Conservation (phyloP, 1,140 invertebrate genomes). For the Brachionus koreanus region DNA sequence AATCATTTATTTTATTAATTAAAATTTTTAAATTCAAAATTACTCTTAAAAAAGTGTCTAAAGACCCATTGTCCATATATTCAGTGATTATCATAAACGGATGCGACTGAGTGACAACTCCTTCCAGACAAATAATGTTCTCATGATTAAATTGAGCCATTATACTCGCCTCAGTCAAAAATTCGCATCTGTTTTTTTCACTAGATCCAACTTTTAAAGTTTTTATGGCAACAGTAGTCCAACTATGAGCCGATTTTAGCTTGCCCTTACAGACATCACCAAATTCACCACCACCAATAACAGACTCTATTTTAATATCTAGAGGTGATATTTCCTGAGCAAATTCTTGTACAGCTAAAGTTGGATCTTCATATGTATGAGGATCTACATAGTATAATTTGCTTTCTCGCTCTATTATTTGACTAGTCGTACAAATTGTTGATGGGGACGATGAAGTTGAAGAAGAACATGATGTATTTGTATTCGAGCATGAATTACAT, state of each 20-base stretch:
- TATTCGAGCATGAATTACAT: slow-evolving; percentile 13
- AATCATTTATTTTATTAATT: not conserved
- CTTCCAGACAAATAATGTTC: slow-evolving; percentile 97
- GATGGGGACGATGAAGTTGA: slow-evolving; percentile 25
- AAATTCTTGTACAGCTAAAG: slow-evolving; percentile 40
- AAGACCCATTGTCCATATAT: slow-evolving; percentile 97
- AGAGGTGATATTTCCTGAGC: slow-evolving; percentile 34
- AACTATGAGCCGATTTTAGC: not conserved
- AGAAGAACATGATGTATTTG: slow-evolving; percentile 27
- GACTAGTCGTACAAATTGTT: slow-evolving; percentile 39
- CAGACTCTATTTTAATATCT: slow-evolving; percentile 30
- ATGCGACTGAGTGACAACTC: slow-evolving; percentile 93
- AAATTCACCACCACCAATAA: slow-evolving; percentile 45
- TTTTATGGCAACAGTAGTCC: slow-evolving; percentile 76
- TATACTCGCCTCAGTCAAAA: slow-evolving; percentile 92
- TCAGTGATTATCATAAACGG: slow-evolving; percentile 99
- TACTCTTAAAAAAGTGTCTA: slow-evolving; percentile 86
- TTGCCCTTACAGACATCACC: slow-evolving; percentile 44
- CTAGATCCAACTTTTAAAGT: slow-evolving; percentile 84
- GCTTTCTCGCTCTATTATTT: slow-evolving; percentile 42
- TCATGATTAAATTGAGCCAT: slow-evolving; percentile 99
- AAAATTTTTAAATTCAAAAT: not conserved
- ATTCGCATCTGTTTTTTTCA: slow-evolving; percentile 91
- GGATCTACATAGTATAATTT: slow-evolving; percentile 44
- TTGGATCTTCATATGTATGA: slow-evolving; percentile 43